Base-by-base conservation (phyloP, 2,113 vertebrate species). In the Microtus pennsylvanicus region DNA sequence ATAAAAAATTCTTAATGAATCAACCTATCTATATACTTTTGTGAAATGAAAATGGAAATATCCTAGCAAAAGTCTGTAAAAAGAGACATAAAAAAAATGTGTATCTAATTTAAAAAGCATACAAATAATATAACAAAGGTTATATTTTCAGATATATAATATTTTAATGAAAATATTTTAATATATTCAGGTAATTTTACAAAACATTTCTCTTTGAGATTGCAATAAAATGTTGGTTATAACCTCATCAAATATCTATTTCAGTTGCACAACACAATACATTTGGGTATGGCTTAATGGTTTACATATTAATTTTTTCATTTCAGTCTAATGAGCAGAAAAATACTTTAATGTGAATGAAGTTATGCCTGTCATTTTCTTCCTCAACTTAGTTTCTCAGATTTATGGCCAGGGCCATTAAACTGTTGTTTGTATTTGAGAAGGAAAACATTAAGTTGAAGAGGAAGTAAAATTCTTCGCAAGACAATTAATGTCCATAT, bases 251-350 rank as follows among this genome's bases (percentile, higher is more conserved):
- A 98, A 81, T 93, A 90, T 83, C 90, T 96, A 95, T 97, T 98
- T 96, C 83, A 93, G 19, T 97, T 96, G 96, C 92, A 96, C 63
- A 96, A 90, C 70, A 92, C 80, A 98, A 42, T 95, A 47, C 90
- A 97, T 98, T 94, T 98, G 96, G 94, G 67, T 97, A 76, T 97
- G 98, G 95, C 67, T 98, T 98, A 98, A 98, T 98, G 87, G 83
- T 96, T 98, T 98, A 97, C 95, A 97, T 98, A 97, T 98, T 98
- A 98, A 98, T 82, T 98, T 98, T 96, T 87, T 98, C 96, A 96
- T 98, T 63, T 98, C 45, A 63, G 30, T 98, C 83, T 98, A 97
- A 98, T 98, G 89, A 98, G 91, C 93, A 98, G 93, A 98, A 98
- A 98, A 98, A 97, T 97, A 58, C 78, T 97, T 98, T 98, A 98